Conservation (phyloP, 2,888 invertebrate genomes). For the Conus canariensis region DNA sequence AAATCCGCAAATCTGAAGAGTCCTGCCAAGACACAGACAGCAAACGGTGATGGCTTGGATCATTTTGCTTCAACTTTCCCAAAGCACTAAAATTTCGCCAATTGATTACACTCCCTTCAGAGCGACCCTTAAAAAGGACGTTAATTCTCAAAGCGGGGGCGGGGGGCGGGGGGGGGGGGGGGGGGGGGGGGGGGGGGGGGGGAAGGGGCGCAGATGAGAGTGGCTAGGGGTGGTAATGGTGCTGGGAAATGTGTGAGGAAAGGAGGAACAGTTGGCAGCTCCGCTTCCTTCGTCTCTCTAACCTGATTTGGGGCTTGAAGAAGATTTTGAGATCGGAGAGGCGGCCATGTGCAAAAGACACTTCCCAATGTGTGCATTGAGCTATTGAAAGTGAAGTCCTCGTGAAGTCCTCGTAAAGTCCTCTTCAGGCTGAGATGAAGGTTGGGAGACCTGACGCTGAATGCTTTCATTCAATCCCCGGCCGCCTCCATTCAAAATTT, state of each 20-base stretch:
- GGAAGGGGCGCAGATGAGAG: too few relatives aligned
- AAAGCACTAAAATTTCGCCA: neutral
- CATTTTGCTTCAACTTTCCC: constrained; percentile 8
- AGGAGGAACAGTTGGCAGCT: neutral
- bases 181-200: too few relatives aligned
- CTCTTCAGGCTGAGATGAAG: too few relatives aligned
- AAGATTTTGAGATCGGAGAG: neutral
- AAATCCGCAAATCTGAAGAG: too few relatives aligned
- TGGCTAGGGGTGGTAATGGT: too few relatives aligned
- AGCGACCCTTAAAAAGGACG: neutral
- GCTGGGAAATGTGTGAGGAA: neutral
- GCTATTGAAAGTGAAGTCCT: constrained; percentile 9
- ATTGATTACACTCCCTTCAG: neutral
- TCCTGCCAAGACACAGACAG: neutral
- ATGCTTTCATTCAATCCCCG: constrained; percentile 5
- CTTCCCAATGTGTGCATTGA: too few relatives aligned
- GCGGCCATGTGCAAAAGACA: neutral
- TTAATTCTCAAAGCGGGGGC: neutral
- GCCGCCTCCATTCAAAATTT: neutral
- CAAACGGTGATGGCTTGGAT: neutral
- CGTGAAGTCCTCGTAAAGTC: too few relatives aligned
- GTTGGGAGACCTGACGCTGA: neutral
- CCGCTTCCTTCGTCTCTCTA: constrained; percentile 6
- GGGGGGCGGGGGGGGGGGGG: too few relatives aligned
- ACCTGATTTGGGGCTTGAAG: neutral